Evolutionary conservation across 1,140 invertebrate genomes (phyloP), one percentile per base, ranked within the genome.

Genomic region (Akabosia matsudoensis): DNA sequence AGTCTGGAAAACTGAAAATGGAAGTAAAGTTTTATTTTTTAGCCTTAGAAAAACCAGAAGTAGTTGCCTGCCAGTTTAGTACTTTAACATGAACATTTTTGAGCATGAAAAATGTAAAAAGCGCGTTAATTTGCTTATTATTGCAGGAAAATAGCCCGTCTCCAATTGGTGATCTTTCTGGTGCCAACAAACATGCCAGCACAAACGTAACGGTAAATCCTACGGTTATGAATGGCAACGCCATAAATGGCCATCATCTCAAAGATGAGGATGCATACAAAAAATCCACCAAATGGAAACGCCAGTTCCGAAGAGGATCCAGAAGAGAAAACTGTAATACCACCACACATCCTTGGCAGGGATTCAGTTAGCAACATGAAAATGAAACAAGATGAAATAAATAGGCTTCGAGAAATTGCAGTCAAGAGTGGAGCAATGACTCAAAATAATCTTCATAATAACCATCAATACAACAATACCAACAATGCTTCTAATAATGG

Each of bases 121-220:
- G n/a, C n/a, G n/a, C n/a, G n/a, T n/a, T n/a, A 45, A 18, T 45
- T 45, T 45, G 7, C 37, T 24, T 31, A 7, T 70, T 31, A n/a
- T 56, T 45, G 22, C 45, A 81, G 80, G 80, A 79, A 33, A 75
- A 71, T 28, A 79, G 78, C 37, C 78, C 80, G 33, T 81, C 80
- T 18, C 80, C 80, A 0, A 81, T 78, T 0, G 64, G 24, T 33
- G 79, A 79, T 22, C 2, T 34, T 14, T 77, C 54, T 64, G 37
- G 64, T 26, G 37, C 37, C 37, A 45, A 45, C 37, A 45, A 45
- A 45, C 51, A 67, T 33, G 64, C 45, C 52, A 37, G 10, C n/a
- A 56, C 54, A 45, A 45, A 45, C 37, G n/a, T 4, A 67, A 30
- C 7, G 7, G 22, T 4, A 16, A 61, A 7, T 61, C 7, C 28